Evolutionary conservation across 1,140 invertebrate species (phyloP), one percentile per base, ranked within the genome.

Genomic region (Scaptomyza graminum): DNA sequence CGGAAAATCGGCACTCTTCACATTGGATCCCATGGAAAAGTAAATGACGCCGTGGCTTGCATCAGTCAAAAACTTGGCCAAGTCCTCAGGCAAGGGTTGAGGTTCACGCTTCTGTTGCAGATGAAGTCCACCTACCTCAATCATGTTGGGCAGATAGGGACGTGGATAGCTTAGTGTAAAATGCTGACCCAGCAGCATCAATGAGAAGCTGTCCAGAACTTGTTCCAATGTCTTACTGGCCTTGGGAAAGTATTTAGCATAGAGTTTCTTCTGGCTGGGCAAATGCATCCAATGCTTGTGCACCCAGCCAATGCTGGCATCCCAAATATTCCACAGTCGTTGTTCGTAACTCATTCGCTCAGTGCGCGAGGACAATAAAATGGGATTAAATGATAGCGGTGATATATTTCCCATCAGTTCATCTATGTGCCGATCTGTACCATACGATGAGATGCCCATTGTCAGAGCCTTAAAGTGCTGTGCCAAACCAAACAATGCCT

Each of bases 11-110:
- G 92, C 91, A 31, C 93, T 93, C 57, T 93, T 92, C 0, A 94
- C 92, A 91, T 94, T 94, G 0, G 95, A 94, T 0, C 95, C 95
- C 72, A 96, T 93, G 41, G 94, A 95, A 90, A 95, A 95, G 71
- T 95, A 95, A 37, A 96, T 94, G 1, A 95, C 94, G 1, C 95
- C 95, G 43, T 94, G 84, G 11, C 90, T 77, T 0, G 94, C 93
- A 31, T 92, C 91, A 60, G 94, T 93, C 12, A 96, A 76, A 72
- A 95, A 94, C 25, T 92, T 81, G 76, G 68, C 31, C 5, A 84
- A 47, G 13, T 91, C 93, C n/a, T 65, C 6, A 44, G 92, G 74
- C 72, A 94, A 80, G n/a, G 77, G 44, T 13, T 78, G 31, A 0
- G 90, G 77, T 83, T 79, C 90, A 92, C 64, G 28, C 62, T 70